Evolutionary conservation across 1,140 invertebrate species (phyloP).

Genomic region (Leptinotarsa undecemlineata): DNA sequence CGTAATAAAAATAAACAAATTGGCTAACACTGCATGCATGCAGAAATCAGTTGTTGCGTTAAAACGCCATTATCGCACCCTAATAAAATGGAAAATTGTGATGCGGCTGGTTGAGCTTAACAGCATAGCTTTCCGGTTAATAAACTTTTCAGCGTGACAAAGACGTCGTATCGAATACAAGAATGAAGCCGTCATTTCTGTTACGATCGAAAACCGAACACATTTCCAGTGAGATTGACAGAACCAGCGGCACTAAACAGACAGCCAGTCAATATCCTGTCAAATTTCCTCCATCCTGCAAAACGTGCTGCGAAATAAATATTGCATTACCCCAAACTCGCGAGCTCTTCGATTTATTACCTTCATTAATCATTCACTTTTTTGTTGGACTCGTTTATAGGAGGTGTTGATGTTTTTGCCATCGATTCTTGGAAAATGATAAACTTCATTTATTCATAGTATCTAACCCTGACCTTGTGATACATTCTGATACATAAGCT

Average conservation of each 20-base stretch:
- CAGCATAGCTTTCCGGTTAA: neutral
- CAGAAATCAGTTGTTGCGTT: too few relatives aligned
- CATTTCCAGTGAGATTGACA: constrained; percentile 20
- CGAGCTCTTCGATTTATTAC: constrained; percentile 19
- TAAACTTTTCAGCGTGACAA: constrained; percentile 4
- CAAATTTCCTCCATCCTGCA: constrained; percentile 16
- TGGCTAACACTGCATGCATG: too few relatives aligned
- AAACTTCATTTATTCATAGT: too few relatives aligned
- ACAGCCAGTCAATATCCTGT: constrained; percentile 22
- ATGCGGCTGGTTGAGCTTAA: neutral
- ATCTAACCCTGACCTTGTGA: too few relatives aligned
- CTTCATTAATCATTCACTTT: constrained; percentile 14
- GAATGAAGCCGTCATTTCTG: constrained; percentile 8
- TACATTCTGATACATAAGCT: too few relatives aligned
- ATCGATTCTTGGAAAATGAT: too few relatives aligned
- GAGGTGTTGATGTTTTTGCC: neutral
- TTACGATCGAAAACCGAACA: constrained; percentile 1
- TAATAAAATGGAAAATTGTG: too few relatives aligned
- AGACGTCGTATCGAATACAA: neutral
- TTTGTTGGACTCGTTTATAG: neutral
- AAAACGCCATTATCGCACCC: too few relatives aligned
- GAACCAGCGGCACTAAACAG: constrained; percentile 16
- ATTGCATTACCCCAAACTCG: constrained; percentile 12
- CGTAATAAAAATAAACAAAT: too few relatives aligned
- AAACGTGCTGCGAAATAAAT: constrained; percentile 14